These are phyloP conservation scores for Orcinus orca DNA, from an alignment of 2,113 vertebrate genomes.

Conservation along the genomic window DNA sequence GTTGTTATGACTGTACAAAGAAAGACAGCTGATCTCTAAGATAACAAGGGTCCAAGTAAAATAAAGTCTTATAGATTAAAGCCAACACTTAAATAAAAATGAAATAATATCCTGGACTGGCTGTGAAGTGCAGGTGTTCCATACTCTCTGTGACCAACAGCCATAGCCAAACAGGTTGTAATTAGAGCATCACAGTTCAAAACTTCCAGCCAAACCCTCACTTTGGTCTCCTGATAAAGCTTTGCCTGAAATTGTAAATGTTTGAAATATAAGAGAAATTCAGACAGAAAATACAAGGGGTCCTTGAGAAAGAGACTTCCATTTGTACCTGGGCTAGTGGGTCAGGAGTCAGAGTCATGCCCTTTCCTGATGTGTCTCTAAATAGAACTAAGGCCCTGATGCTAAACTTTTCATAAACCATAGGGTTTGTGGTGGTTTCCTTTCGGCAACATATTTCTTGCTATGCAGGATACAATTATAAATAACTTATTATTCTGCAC, in stretches of 20 bases:
- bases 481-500: background rate
- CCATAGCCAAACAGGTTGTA: background rate
- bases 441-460: background rate
- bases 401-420: background rate
- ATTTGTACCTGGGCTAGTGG: background rate
- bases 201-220: background rate
- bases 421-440: background rate
- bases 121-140: background rate
- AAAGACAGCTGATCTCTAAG: slow-evolving; percentile 30
- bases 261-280: background rate
- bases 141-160: background rate
- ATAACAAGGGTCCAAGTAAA: slow-evolving; percentile 36
- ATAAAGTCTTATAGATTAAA: background rate
- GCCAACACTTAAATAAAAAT: slow-evolving; percentile 30
- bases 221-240: background rate
- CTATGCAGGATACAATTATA: background rate
- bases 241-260: slow-evolving; percentile 15
- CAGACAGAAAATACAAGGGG: background rate
- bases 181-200: background rate
- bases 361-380: background rate
- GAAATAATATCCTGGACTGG: background rate
- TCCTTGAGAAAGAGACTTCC: background rate
- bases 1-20: slow-evolving; percentile 10
- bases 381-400: background rate
- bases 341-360: background rate